Evolutionary conservation across 1,140 invertebrate species (phyloP).

Genomic region (Drosophila funebris): DNA sequence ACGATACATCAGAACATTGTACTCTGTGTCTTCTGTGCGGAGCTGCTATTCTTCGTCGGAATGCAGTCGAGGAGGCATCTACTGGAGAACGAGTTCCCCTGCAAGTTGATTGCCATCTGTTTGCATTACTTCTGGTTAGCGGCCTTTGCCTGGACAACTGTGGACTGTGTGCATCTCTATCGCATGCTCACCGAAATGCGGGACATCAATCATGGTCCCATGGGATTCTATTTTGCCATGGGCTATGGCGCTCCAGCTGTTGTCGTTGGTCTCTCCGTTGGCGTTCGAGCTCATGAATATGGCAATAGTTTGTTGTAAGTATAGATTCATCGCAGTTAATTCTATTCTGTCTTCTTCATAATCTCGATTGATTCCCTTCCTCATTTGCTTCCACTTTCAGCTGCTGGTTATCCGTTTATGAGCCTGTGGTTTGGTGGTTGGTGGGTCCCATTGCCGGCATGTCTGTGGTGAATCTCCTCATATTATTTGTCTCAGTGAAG

Average conservation of each 20-base stretch:
- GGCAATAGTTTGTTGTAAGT: slow-evolving; percentile 97
- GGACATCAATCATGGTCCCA: slow-evolving; percentile 97
- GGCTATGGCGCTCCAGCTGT: slow-evolving; percentile 97
- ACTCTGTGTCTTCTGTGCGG: slow-evolving; percentile 93
- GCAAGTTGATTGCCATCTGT: slow-evolving; percentile 95
- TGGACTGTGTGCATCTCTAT: slow-evolving; percentile 96
- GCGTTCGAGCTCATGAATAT: slow-evolving; percentile 97
- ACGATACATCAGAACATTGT: slow-evolving; percentile 97
- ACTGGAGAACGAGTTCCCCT: slow-evolving; percentile 92
- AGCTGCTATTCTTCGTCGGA: slow-evolving; percentile 94
- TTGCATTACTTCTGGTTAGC: slow-evolving; percentile 96
- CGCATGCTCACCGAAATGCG: slow-evolving; percentile 97
- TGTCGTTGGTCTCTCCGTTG: slow-evolving; percentile 94
- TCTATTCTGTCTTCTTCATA: not conserved
- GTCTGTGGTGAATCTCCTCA: slow-evolving; percentile 90
- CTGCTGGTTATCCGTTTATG: slow-evolving; percentile 97
- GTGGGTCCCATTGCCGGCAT: slow-evolving; percentile 92
- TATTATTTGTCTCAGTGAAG: slow-evolving; percentile 92
- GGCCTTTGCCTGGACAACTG: slow-evolving; percentile 95
- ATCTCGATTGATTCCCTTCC: not conserved
- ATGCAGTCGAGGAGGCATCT: slow-evolving; percentile 91
- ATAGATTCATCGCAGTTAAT: slow-evolving; percentile 6
- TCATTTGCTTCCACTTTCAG: slow-evolving; percentile 85
- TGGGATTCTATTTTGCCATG: slow-evolving; percentile 97
- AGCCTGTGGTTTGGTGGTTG: slow-evolving; percentile 95